Evolutionary conservation across 2,797 vertebrate species (phyloP).

Genomic region (Crotalus adamanteus): DNA sequence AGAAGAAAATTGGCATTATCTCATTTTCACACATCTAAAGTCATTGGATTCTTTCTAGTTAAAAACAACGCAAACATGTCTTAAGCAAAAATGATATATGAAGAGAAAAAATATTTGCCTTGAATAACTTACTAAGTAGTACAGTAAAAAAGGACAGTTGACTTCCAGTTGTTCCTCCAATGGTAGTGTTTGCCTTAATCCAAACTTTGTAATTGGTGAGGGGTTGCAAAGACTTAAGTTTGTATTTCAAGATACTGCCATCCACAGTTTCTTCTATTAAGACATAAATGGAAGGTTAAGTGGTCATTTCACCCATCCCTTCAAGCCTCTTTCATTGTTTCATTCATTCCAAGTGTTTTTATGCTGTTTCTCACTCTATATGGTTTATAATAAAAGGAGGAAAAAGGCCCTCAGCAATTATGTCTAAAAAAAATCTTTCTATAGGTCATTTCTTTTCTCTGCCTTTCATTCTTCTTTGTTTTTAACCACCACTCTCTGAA

Average conservation of each 20-base stretch:
- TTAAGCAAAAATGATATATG: not conserved
- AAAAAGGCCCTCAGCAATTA: not conserved
- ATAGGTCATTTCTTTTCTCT: not conserved
- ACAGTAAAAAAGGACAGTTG: constrained; percentile 65
- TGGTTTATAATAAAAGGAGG: not conserved
- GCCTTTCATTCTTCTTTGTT: not conserved
- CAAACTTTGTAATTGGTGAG: constrained; percentile 64
- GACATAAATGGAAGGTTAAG: not conserved
- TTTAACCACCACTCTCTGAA: not conserved
- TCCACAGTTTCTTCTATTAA: constrained; percentile 64
- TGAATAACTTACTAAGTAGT: constrained; percentile 66
- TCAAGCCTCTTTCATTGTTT: not conserved
- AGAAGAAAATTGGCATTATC: not conserved
- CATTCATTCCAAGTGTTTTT: not conserved
- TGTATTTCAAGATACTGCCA: constrained; percentile 51
- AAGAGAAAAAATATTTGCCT: not conserved
- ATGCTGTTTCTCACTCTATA: not conserved
- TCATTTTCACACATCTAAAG: not conserved
- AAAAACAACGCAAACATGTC: not conserved
- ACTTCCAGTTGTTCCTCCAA: constrained; percentile 57
- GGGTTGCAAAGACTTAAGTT: constrained; percentile 61
- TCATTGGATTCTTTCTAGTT: not conserved
- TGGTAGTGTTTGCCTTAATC: constrained; percentile 68
- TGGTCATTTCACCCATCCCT: not conserved
- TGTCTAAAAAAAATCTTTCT: not conserved